These are phyloP conservation scores for Petaurus breviceps DNA, from an alignment of 2,113 vertebrate species.

Conservation along the genomic window DNA sequence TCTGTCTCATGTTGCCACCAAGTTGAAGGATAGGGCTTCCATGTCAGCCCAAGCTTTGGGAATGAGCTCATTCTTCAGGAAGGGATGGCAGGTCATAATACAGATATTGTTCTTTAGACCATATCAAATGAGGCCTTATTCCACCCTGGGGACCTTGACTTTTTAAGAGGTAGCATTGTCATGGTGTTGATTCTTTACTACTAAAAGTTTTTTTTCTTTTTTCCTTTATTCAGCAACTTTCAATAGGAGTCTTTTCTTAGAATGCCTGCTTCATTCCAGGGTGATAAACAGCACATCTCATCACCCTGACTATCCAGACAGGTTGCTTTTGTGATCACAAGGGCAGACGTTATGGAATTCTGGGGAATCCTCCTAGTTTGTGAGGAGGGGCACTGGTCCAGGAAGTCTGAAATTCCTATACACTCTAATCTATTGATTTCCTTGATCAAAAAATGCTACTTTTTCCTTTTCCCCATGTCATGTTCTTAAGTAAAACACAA, in stretches of 20 bases:
- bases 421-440: background rate
- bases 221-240: background rate
- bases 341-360: background rate
- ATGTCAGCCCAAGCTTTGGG: background rate
- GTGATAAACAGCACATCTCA: background rate
- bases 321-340: background rate
- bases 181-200: background rate
- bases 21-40: background rate
- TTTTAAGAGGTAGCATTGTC: background rate
- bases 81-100: background rate
- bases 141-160: background rate
- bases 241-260: background rate
- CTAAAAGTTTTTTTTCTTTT: background rate
- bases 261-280: background rate
- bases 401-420: background rate
- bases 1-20: background rate
- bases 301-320: background rate
- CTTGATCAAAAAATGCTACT: background rate
- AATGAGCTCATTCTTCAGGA: background rate
- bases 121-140: background rate
- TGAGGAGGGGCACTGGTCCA: background rate
- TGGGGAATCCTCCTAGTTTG: background rate
- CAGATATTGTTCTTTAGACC: background rate
- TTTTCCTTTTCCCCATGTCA: slow-evolving; percentile 32
- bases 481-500: background rate